phyloP scores from a whole-genome alignment of 2,888 invertebrate species.

The Oligia fasciuncula region DNA sequence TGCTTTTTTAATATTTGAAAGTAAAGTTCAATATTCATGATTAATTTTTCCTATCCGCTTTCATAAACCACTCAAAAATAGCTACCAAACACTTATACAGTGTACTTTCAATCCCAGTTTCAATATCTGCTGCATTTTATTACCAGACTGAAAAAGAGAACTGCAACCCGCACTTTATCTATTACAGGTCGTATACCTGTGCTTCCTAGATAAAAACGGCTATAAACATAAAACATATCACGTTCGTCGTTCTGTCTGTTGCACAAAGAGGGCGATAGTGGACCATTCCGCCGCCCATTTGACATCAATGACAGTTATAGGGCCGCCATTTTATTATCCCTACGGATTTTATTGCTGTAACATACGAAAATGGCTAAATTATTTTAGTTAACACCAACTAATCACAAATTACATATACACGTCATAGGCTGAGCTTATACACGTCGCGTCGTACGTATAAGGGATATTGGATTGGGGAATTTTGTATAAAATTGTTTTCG shows the following conservation, averaged over 20 bases:
- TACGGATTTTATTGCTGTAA: conserved; percentile 69
- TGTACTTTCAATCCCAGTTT: conserved; percentile 12
- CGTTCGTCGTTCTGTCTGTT: conserved; percentile 54
- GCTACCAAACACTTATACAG: neutral
- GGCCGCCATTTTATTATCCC: conserved; percentile 67
- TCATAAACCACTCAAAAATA: conserved; percentile 4
- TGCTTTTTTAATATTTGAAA: neutral
- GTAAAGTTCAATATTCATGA: neutral
- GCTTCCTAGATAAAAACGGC: conserved; percentile 58
- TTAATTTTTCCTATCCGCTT: neutral
- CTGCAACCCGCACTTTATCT: conserved; percentile 21
- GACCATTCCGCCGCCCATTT: conserved; percentile 67
- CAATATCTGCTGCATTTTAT: conserved; percentile 26
- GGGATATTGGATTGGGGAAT: no score
- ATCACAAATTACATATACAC: conserved; percentile 22
- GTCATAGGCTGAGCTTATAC: no score
- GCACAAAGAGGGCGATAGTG: conserved; percentile 61
- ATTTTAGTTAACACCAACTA: conserved; percentile 68
- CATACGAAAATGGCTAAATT: conserved; percentile 69
- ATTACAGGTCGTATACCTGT: conserved; percentile 61
- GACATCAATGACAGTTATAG: conserved; percentile 64
- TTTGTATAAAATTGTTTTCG: conserved; percentile 22
- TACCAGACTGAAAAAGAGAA: conserved; percentile 22
- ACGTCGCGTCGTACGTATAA: no score
- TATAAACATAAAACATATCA: conserved; percentile 65